Conservation (phyloP, 2,888 invertebrate species). For the Caradrina kadenii region DNA sequence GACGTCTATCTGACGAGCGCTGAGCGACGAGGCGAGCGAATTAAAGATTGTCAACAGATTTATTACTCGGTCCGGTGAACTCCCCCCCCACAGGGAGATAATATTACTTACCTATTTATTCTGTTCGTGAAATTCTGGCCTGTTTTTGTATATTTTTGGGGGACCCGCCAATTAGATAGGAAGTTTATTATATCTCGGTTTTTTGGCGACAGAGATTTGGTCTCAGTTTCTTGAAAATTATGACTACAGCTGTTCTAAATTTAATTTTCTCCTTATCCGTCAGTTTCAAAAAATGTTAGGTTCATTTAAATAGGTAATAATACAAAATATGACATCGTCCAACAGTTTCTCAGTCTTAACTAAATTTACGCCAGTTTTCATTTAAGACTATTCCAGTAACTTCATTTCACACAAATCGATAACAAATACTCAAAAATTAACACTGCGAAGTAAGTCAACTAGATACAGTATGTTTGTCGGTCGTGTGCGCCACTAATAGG, state of each 20-base stretch:
- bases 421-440: conserved; percentile 56
- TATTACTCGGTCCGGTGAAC: conserved; percentile 88
- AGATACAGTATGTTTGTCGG: conserved; percentile 76
- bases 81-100: conserved; percentile 76
- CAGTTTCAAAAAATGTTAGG: too few relatives aligned
- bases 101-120: conserved; percentile 75
- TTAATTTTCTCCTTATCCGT: neutral
- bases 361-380: neutral
- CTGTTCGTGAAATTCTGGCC: conserved; percentile 39
- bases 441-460: conserved; percentile 70
- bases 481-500: conserved; percentile 85
- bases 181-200: conserved; percentile 1
- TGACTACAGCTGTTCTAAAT: neutral
- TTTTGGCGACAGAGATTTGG: neutral
- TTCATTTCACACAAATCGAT: conserved; percentile 37
- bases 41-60: conserved; percentile 90
- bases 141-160: conserved; percentile 47
- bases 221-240: neutral
- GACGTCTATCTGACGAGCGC: conserved; percentile 70
- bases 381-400: neutral
- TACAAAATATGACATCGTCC: neutral
- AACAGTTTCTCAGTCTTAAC: neutral
- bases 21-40: conserved; percentile 75
- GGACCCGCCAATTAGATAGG: conserved; percentile 27
- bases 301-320: too few relatives aligned